Conservation (phyloP, 1,140 invertebrate genomes). For the Plectrocnemia conspersa region DNA sequence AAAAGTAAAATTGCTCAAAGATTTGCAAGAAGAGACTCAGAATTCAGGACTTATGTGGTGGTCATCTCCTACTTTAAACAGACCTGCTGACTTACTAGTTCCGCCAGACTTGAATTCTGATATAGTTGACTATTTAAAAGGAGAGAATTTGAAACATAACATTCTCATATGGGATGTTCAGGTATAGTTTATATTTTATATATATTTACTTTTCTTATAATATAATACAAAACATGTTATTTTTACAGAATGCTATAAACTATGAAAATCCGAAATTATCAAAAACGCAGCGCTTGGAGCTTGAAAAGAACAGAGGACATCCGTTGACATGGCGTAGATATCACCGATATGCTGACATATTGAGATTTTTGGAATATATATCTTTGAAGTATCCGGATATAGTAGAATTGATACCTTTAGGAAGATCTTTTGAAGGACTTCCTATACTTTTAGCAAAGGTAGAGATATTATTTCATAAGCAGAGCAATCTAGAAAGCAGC, state of each 20-base stretch:
- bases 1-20: constrained; percentile 45
- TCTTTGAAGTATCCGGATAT: constrained; percentile 59
- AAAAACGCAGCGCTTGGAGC: constrained; percentile 55
- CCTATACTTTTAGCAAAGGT: constrained; percentile 64
- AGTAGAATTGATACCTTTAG: constrained; percentile 62
- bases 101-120: constrained; percentile 59
- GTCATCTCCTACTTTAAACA: constrained; percentile 51
- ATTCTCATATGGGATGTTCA: constrained; percentile 69
- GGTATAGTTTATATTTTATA: constrained; percentile 43
- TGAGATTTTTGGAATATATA: constrained; percentile 64
- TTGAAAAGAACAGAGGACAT: constrained; percentile 54
- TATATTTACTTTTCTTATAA: neutral
- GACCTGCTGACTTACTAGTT: constrained; percentile 66
- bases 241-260: constrained; percentile 58
- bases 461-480: constrained; percentile 11
- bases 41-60: constrained; percentile 51
- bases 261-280: constrained; percentile 61
- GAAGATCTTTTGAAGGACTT: constrained; percentile 66
- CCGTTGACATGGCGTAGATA: constrained; percentile 69
- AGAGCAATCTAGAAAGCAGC: no score
- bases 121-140: constrained; percentile 60
- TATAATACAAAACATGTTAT: constrained; percentile 7
- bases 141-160: constrained; percentile 59
- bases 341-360: constrained; percentile 62
- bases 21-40: constrained; percentile 47